A percentile compares a stretch with the other conserved stretches of the same genome.
phyloP scores from a whole-genome alignment of 1,140 invertebrate species.

The Heliconius nattereri region DNA sequence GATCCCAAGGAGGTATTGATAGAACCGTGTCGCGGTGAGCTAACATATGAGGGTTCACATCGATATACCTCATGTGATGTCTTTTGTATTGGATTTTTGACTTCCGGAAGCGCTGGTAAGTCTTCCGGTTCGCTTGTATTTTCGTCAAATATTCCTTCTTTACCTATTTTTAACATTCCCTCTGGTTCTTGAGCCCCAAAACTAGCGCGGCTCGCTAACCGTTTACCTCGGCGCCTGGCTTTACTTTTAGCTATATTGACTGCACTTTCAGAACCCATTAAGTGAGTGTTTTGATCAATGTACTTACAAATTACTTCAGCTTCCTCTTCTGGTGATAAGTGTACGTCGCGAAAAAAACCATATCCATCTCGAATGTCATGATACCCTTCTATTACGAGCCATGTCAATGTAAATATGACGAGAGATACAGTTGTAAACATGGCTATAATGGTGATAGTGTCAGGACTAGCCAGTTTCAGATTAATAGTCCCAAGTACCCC shows the following conservation, averaged over 20 bases:
- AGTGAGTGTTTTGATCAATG: constrained; percentile 58
- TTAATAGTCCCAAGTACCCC: constrained; percentile 60
- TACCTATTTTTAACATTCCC: constrained; percentile 48
- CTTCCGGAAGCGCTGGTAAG: constrained; percentile 55
- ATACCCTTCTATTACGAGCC: constrained; percentile 63
- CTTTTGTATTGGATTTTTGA: constrained; percentile 43
- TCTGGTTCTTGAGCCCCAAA: constrained; percentile 60
- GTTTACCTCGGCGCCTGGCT: constrained; percentile 51
- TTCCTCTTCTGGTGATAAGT: constrained; percentile 59
- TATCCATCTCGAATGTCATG: constrained; percentile 65
- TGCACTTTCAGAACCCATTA: constrained; percentile 49
- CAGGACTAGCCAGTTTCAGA: constrained; percentile 52
- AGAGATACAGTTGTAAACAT: constrained; percentile 58
- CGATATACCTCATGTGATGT: constrained; percentile 48
- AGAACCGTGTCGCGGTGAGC: constrained; percentile 56
- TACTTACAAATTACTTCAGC: constrained; percentile 50
- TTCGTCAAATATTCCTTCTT: constrained; percentile 34
- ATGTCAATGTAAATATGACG: constrained; percentile 58
- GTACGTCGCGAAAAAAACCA: constrained; percentile 69
- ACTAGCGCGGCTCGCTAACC: constrained; percentile 48
- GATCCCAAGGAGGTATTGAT: constrained; percentile 44
- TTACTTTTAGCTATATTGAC: constrained; percentile 55
- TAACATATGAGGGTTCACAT: constrained; percentile 60
- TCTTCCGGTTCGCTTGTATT: constrained; percentile 45
- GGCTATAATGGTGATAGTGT: constrained; percentile 57